Evolutionary conservation across 2,888 invertebrate genomes (phyloP), one percentile per base, ranked within the genome.

Genomic region (Vesta saturnalis): DNA sequence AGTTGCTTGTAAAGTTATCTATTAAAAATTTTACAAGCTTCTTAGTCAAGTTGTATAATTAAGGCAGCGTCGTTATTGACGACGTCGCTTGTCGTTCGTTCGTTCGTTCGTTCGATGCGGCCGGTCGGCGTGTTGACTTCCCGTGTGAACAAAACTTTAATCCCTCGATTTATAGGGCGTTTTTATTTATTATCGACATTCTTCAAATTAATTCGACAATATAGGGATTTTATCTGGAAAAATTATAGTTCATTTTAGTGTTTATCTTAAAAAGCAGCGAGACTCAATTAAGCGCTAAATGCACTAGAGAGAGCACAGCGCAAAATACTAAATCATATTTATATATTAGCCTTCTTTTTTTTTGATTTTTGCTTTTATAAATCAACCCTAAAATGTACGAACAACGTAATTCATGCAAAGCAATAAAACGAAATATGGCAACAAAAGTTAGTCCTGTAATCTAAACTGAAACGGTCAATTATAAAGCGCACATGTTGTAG

Each of bases 381-480:
- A 72, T 72, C 68, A 72, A 67, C 69, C 46, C 55, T 68, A 62
- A 70, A 72, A 72, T 72, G 70, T 72, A 72, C 66, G 70, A 58
- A 23, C 54, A 39, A 23, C 57, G 68, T 72, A 69, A 72, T 72
- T 72, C 67, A 68, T 70, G 58, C 55, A 62, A 57, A 56, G 70
- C 68, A 70, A 70, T 69, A 69, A 72, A 74, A 60, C 74, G 74
- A 74, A 73, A 72, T 73, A 76, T 73, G 72, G 74, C 72, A 70
- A 69, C 72, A 68, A 72, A 70, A 75, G 73, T 76, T 73, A 63
- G 72, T 72, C 74, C 69, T 62, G 71, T 62, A 72, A 73, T 72
- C 70, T 70, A 73, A 73, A 73, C 73, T 72, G 71, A 63, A 73
- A 69, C 71, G 71, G 72, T 75, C 74, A 75, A 73, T 75, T 75